Percentiles rank a stretch among this genome's conserved stretches.
Conservation (phyloP, 1,140 invertebrate species). For the Calosoma granatense region DNA sequence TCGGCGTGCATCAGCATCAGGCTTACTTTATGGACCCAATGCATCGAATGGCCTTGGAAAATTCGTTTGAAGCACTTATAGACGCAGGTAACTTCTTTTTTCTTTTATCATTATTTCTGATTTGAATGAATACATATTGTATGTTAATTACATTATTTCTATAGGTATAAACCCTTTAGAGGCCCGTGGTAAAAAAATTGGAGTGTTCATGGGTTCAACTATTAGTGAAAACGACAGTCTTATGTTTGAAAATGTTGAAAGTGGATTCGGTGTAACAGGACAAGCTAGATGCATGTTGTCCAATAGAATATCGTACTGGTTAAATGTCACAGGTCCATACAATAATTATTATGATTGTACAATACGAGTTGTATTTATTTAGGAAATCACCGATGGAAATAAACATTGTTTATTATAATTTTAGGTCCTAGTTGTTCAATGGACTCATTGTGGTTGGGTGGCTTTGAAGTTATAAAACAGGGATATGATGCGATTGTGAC, state of each 20-base stretch:
- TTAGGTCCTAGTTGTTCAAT: conserved; percentile 58
- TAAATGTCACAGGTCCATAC: conserved; percentile 50
- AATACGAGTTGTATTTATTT: too few relatives aligned
- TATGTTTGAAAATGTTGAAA: conserved; percentile 31
- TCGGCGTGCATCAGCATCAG: conserved; percentile 36
- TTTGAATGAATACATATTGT: too few relatives aligned
- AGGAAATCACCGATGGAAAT: too few relatives aligned
- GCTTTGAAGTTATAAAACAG: conserved; percentile 51
- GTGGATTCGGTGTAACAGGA: conserved; percentile 53
- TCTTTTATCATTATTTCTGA: not conserved
- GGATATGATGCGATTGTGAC: conserved; percentile 50
- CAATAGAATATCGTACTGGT: conserved; percentile 53
- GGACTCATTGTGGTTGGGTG: conserved; percentile 62
- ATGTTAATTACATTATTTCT: conserved; percentile 16
- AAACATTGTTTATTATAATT: too few relatives aligned
- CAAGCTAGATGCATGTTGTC: conserved; percentile 56
- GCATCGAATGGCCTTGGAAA: conserved; percentile 34
- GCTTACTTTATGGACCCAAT: conserved; percentile 36
- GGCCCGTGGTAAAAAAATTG: conserved; percentile 51
- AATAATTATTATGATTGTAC: not conserved
- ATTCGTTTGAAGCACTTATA: conserved; percentile 36
- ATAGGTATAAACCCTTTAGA: conserved; percentile 52
- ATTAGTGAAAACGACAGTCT: conserved; percentile 46
- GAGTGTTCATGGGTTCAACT: conserved; percentile 56
- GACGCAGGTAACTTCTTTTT: conserved; percentile 32